Evolutionary conservation across 2,113 vertebrate genomes (phyloP), one percentile per base, ranked within the genome.

Genomic region (Pundamilia nyererei): DNA sequence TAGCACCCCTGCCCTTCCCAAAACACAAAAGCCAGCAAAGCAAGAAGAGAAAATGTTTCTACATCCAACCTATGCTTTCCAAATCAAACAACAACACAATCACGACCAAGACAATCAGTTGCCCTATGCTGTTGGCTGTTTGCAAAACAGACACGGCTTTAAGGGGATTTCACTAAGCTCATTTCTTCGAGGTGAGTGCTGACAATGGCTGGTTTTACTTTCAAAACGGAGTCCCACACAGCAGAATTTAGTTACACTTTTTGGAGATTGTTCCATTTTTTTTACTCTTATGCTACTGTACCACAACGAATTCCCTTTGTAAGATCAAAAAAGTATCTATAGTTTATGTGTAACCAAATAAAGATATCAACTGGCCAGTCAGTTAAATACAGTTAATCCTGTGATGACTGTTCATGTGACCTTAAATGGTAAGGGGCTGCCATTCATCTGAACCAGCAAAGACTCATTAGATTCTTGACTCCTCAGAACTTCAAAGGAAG

Each of bases 401-500:
- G 9, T 5, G 47, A 62, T 47, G 68, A 54, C 60, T 35, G 79
- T 55, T 72, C 33, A 17, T 45, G 51, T 38, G 79, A 80, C 33
- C 72, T 77, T 60, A 86, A 79, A n/a, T 15, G 35, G 21, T 2
- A 13, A 80, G 11, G 58, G 53, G 38, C 79, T 58, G 58, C 35
- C 6, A 85, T 81, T 80, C 53, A 62, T 90, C 19, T 85, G 17
- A 62, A 62, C n/a, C 72, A 40, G 79, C 31, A 51, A 26, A 33
- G n/a, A 47, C 11, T n/a, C 84, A 83, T 65, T 38, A 14, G 33
- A 45, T 15, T 81, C 51, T 21, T 49, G 62, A 89, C 60, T 33
- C n/a, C 70, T 90, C 68, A 49, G 49, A 85, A 21, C 80, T 90
- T 91, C 79, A 91, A 92, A 84, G 62, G 58, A 60, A 83, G 72